Base-by-base conservation (phyloP, 1,140 invertebrate genomes). In the Ooceraea biroi region DNA sequence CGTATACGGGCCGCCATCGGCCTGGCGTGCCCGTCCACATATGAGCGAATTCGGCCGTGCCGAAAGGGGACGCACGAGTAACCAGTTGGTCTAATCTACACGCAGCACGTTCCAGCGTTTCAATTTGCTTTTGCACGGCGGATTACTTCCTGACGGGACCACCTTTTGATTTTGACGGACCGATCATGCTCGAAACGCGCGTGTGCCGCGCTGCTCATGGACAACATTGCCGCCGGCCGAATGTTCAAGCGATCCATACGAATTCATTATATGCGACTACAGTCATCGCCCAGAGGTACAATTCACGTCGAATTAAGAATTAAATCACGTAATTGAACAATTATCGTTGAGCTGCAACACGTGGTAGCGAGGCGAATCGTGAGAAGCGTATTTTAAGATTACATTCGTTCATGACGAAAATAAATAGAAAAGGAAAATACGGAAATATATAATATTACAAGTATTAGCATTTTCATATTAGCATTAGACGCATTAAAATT, bases 41-140 rank as follows among this genome's bases (percentile, higher is more conserved):
- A 60, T 22, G 27, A 58, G 27, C 30, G 11, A n/a, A n/a, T n/a
- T n/a, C 48, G 14, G 17, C 22, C 55, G 22, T 36, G 27, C 27
- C 61, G 44, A 76, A 85, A 88, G 65, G 86, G 87, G 55, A 71
- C 36, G 46, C 60, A 46, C 68, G 68, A 66, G 84, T 84, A 87
- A 85, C 78, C 89, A 85, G 88, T 88, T 89, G 89, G 88, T 88
- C 84, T 90, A 88, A 90, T 90, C 86, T 86, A 86, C 86, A 63
- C 78, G 83, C 72, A 66, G 88, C 89, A 88, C 88, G 89, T 90
- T 86, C 30, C 88, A 36, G 84, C 84, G 71, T 90, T 90, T 90
- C 89, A 90, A 90, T 90, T 90, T 90, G 71, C 85, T 90, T 89
- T 88, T 77, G 63, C 52, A 80, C 57, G 50, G 25, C 46, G 82